Percentiles rank a stretch among this genome's conserved stretches.
Evolutionary conservation across 2,888 invertebrate species (phyloP).

Genomic region (Netelia fuscicornis): DNA sequence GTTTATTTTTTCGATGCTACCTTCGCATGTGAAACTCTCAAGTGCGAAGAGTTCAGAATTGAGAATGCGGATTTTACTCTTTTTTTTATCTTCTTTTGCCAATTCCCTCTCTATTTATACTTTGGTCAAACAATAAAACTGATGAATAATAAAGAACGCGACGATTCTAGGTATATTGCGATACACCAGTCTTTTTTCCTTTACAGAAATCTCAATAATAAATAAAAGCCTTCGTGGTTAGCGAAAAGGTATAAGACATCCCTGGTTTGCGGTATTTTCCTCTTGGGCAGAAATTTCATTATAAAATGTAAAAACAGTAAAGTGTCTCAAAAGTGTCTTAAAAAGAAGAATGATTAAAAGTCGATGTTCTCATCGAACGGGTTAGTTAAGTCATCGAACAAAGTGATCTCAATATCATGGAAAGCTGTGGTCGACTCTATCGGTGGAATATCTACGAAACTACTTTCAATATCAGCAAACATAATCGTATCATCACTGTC

Average conservation of each 20-base stretch:
- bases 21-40: slow-evolving; percentile 33
- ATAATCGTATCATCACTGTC: neutral
- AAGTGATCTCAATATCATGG: neutral
- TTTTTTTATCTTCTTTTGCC: slow-evolving; percentile 18
- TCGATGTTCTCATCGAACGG: neutral
- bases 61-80: slow-evolving; percentile 24
- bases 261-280: too few species aligned
- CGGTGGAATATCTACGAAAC: slow-evolving; percentile 27
- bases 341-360: neutral
- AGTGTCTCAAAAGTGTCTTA: neutral
- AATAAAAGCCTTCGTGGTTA: neutral
- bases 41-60: slow-evolving; percentile 24
- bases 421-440: neutral
- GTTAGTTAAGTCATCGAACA: neutral
- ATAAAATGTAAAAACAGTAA: neutral
- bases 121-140: slow-evolving; percentile 21
- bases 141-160: neutral
- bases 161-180: neutral
- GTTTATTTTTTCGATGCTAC: slow-evolving; percentile 10
- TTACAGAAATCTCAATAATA: neutral
- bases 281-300: neutral
- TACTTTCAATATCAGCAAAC: neutral
- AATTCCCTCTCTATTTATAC: slow-evolving; percentile 42
- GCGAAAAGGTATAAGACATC: neutral
- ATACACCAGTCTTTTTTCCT: neutral